Percentiles rank a stretch among this genome's conserved stretches.
Evolutionary conservation across 2,797 vertebrate species (phyloP).

Genomic region (Schizothorax lantsangensis): DNA sequence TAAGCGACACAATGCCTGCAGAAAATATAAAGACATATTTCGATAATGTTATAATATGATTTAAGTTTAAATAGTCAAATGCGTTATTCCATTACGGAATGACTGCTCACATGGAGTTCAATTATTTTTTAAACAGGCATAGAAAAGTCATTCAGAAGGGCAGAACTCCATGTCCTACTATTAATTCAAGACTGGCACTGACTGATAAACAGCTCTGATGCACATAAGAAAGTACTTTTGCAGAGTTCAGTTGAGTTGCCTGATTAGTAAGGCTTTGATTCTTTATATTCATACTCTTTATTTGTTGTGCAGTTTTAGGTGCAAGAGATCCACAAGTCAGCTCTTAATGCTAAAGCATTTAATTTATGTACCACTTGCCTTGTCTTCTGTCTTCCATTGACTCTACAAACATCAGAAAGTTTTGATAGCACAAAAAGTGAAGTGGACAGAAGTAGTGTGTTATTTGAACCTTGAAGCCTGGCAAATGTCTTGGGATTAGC

Average conservation of each 20-base stretch:
- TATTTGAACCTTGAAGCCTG: not conserved
- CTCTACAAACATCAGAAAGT: not conserved
- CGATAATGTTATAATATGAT: not conserved
- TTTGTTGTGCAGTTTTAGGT: constrained; percentile 58
- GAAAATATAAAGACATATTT: constrained; percentile 14
- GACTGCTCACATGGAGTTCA: not conserved
- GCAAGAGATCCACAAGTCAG: constrained; percentile 42
- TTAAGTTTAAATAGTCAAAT: not conserved
- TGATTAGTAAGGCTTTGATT: not conserved
- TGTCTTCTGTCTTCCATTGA: not conserved
- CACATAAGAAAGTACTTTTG: not conserved
- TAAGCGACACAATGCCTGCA: constrained; percentile 83
- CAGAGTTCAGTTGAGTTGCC: not conserved
- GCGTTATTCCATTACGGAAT: not conserved
- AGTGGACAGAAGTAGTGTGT: not conserved
- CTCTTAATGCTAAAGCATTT: not conserved
- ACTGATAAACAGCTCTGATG: not conserved
- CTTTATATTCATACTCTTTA: constrained; percentile 48
- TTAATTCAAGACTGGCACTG: not conserved
- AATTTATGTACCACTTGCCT: not conserved
- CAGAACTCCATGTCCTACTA: not conserved
- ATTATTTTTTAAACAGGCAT: not conserved
- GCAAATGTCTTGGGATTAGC: not conserved
- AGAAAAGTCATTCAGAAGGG: constrained; percentile 7
- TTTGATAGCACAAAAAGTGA: not conserved